Conservation (phyloP, 2,113 vertebrate species). For the Rostratula benghalensis region DNA sequence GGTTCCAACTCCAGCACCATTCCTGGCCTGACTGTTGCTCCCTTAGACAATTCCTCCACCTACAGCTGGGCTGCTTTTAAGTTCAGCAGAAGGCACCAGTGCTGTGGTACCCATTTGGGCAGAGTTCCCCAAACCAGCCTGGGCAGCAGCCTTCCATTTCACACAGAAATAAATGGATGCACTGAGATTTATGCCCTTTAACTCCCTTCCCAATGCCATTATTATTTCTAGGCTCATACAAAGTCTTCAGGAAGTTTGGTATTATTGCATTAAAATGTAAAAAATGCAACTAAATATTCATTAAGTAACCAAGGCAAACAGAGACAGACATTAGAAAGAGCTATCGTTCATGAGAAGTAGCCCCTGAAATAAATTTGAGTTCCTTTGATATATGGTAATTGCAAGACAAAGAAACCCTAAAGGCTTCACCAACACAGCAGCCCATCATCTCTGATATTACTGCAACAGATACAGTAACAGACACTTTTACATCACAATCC, state of each 20-base stretch:
- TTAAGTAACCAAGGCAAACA: background rate
- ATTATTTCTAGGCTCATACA: background rate
- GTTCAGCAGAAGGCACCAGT: background rate
- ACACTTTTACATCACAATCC: constrained; percentile 26
- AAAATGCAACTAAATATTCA: background rate
- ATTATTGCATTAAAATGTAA: background rate
- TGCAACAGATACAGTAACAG: background rate
- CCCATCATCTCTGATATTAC: background rate
- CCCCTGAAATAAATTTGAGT: background rate
- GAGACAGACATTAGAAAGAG: background rate
- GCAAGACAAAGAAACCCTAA: background rate
- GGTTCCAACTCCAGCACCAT: background rate
- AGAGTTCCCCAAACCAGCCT: background rate
- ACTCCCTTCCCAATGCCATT: background rate
- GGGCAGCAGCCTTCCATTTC: background rate
- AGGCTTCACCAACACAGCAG: background rate
- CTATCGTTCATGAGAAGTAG: background rate
- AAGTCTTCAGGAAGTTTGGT: background rate
- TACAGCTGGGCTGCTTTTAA: background rate
- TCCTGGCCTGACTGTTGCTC: background rate
- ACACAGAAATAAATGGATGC: background rate
- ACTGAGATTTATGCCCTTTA: background rate
- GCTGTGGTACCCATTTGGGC: background rate
- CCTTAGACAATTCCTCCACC: background rate
- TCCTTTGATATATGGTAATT: background rate